Conservation (phyloP, 2,888 invertebrate species). For the Cyclophora punctaria region DNA sequence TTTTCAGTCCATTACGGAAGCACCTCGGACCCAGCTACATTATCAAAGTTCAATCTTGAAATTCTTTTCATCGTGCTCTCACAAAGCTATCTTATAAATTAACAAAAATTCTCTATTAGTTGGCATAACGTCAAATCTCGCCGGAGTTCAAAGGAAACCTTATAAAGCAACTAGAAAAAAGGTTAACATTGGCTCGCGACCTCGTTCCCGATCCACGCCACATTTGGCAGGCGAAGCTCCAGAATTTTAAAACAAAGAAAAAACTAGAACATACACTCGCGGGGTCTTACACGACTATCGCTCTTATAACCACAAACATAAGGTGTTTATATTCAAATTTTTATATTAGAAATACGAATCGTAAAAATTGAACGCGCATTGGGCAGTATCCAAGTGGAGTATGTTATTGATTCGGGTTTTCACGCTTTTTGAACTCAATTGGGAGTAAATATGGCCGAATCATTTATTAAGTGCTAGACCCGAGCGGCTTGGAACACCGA, state of each 20-base stretch:
- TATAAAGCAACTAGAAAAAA: slow-evolving; percentile 18
- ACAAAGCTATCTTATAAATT: slow-evolving; percentile 12
- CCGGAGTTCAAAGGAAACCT: slow-evolving; percentile 13
- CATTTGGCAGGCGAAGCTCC: slow-evolving; percentile 17
- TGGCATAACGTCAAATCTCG: slow-evolving; percentile 17
- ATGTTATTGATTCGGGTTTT: neutral
- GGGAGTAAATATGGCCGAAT: neutral
- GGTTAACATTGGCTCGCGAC: slow-evolving; percentile 17
- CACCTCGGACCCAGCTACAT: too few species aligned
- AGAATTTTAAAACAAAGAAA: slow-evolving; percentile 15
- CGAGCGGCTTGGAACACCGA: too few species aligned
- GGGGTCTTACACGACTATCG: neutral
- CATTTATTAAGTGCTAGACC: too few species aligned
- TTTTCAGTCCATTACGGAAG: too few species aligned
- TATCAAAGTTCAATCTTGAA: too few species aligned
- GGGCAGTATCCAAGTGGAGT: slow-evolving; percentile 6
- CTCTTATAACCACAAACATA: slow-evolving; percentile 1
- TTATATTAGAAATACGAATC: slow-evolving; percentile 3
- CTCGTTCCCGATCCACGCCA: slow-evolving; percentile 15
- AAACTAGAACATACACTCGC: slow-evolving; percentile 1
- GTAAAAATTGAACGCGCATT: slow-evolving; percentile 5
- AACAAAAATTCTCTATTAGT: slow-evolving; percentile 11
- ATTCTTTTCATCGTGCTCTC: neutral
- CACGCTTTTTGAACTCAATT: neutral
- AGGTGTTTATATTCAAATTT: slow-evolving; percentile 3